These are phyloP conservation scores for Lanius ludovicianus DNA, from an alignment of 2,113 vertebrate genomes.

Conservation along the genomic window DNA sequence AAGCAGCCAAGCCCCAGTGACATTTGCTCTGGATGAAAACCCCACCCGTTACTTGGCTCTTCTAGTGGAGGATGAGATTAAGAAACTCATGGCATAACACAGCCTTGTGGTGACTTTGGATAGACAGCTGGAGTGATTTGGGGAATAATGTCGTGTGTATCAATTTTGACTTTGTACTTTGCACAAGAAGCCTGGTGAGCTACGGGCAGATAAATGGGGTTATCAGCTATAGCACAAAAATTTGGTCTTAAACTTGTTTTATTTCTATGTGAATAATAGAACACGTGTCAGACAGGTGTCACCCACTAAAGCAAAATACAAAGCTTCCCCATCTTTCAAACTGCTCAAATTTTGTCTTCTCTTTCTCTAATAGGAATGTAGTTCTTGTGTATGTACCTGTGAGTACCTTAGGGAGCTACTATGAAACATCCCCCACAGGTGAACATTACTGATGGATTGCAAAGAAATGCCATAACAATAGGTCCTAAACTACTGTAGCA, in stretches of 20 bases:
- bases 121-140: neutral
- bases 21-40: neutral
- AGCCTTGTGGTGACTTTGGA: neutral
- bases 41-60: fast-evolving
- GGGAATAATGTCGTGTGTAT: neutral
- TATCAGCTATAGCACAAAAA: neutral
- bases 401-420: fast-evolving
- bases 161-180: neutral
- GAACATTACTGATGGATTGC: neutral
- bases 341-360: neutral
- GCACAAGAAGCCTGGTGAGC: neutral
- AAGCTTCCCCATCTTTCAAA: neutral
- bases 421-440: neutral
- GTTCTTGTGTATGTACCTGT: neutral
- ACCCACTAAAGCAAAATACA: neutral
- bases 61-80: neutral
- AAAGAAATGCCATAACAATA: neutral
- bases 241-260: neutral
- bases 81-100: neutral
- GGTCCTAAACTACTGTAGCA: neutral
- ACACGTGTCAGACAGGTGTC: fast-evolving
- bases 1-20: neutral
- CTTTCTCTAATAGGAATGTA: neutral
- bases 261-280: neutral
- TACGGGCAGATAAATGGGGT: neutral